Evolutionary conservation across 2,888 invertebrate genomes (phyloP), one percentile per base, ranked within the genome.

Genomic region (Netelia melanura): DNA sequence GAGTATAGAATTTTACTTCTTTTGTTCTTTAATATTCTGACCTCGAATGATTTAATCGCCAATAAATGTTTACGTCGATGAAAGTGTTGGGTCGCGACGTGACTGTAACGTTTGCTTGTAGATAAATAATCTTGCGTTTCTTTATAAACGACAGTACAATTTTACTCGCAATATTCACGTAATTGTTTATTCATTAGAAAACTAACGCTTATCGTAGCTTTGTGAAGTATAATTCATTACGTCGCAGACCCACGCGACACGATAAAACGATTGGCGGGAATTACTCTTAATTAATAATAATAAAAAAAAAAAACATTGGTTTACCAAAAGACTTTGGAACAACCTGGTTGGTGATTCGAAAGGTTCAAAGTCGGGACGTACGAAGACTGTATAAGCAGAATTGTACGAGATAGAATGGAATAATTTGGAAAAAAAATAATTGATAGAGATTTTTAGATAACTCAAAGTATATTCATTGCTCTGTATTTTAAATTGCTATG

Each of bases 101-200:
- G 48, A 11, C 6, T 48, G 48, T 48, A 48, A 48, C 0, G 11
- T 11, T 14, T 14, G 14, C 2, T 21, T 21, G 21, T 14, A 48
- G 14, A 2, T 1, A 48, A 1, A n/a, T 9, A 61, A 23, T 14
- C 14, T 48, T 14, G 3, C 72, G 14, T 21, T 58, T 11, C 9
- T 10, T 10, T 11, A 2, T 58, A 17, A n/a, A 68, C 30, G 14
- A 3, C 21, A 3, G 9, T 61, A 21, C 21, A 48, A 79, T 44
- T 25, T 10, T 10, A 79, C 61, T 74, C 52, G 68, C 54, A 74
- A 74, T 52, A 11, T 54, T 78, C 71, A 23, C 48, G 21, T 58
- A 21, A 58, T 67, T 58, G 30, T 83, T 83, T 77, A 77, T 79
- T 75, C 44, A 38, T 79, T 62, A 79, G 38, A 77, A 75, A 83